Evolutionary conservation across 2,113 vertebrate species (phyloP).

Genomic region (Neolamprologus caudopunctatus): DNA sequence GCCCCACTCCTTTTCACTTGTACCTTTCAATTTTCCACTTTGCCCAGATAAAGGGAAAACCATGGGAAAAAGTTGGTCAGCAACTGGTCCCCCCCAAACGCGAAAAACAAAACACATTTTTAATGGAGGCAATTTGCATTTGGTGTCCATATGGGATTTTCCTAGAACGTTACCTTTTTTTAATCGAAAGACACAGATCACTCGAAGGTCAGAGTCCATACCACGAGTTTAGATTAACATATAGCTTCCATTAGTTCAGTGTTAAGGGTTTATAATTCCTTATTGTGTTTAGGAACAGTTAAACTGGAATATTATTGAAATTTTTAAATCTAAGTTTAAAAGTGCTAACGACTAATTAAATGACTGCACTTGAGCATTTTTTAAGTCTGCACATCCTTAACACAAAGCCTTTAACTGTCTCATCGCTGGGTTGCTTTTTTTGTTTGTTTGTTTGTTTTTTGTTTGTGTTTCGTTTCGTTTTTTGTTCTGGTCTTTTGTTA

Average conservation of each 20-base stretch:
- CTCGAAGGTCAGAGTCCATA: background rate
- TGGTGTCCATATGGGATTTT: slow-evolving; percentile 19
- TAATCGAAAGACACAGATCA: background rate
- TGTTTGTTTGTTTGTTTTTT: background rate
- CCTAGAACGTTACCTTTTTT: background rate
- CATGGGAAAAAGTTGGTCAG: slow-evolving; percentile 56
- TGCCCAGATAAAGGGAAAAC: slow-evolving; percentile 47
- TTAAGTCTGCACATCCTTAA: background rate
- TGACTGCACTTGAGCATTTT: background rate
- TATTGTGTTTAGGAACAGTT: background rate
- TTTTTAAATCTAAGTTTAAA: background rate
- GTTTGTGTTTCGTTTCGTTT: background rate
- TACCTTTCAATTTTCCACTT: slow-evolving; percentile 67
- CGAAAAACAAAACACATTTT: slow-evolving; percentile 21
- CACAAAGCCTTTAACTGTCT: background rate
- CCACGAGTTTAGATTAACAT: background rate
- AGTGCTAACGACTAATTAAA: background rate
- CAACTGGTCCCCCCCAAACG: background rate
- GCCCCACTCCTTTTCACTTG: slow-evolving; percentile 64
- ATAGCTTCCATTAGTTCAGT: background rate
- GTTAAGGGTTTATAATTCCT: background rate
- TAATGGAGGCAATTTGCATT: background rate
- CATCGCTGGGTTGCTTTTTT: background rate
- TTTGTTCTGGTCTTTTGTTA: background rate
- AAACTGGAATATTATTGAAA: background rate